A percentile compares a stretch with the other conserved stretches of the same genome.
phyloP scores from a whole-genome alignment of 1,140 invertebrate species.

The Eulimnadia texana region DNA sequence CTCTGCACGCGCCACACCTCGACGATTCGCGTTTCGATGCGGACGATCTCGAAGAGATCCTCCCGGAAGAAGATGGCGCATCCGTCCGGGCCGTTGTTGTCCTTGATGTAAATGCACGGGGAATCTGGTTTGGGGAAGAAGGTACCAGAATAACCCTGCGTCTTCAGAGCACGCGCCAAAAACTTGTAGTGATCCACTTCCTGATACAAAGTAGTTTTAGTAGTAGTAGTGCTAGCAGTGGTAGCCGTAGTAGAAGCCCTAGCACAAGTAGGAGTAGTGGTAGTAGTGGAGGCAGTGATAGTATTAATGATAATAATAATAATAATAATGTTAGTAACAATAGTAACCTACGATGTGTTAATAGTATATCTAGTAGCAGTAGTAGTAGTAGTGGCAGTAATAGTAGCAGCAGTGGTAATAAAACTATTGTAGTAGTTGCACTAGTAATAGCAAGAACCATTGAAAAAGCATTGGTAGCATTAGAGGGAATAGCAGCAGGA shows the following conservation, averaged over 20 bases:
- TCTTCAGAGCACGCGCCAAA: conserved; percentile 40
- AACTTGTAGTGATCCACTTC: conserved; percentile 65
- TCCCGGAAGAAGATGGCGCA: conserved; percentile 58
- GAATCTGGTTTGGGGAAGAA: conserved; percentile 67
- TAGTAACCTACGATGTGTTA: not conserved
- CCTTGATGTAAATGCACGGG: conserved; percentile 53
- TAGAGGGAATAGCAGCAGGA: too few species aligned
- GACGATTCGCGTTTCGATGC: conserved; percentile 42
- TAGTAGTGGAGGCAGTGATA: not conserved
- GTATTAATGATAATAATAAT: not conserved
- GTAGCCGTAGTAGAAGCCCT: not conserved
- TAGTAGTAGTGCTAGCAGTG: conserved; percentile 13
- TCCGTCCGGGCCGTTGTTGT: conserved; percentile 63
- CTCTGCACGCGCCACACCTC: conserved; percentile 52
- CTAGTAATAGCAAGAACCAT: too few species aligned
- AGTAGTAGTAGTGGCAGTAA: not conserved
- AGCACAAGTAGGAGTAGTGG: not conserved
- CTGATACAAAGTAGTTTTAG: too few species aligned
- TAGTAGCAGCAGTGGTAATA: not conserved
- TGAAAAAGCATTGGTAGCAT: too few species aligned
- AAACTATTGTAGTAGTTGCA: too few species aligned
- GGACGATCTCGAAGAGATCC: conserved; percentile 43
- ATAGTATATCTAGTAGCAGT: too few species aligned
- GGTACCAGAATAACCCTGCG: conserved; percentile 49
- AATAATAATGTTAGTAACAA: too few species aligned